These are phyloP conservation scores for Willisornis vidua DNA, from an alignment of 2,113 vertebrate species.

Conservation along the genomic window DNA sequence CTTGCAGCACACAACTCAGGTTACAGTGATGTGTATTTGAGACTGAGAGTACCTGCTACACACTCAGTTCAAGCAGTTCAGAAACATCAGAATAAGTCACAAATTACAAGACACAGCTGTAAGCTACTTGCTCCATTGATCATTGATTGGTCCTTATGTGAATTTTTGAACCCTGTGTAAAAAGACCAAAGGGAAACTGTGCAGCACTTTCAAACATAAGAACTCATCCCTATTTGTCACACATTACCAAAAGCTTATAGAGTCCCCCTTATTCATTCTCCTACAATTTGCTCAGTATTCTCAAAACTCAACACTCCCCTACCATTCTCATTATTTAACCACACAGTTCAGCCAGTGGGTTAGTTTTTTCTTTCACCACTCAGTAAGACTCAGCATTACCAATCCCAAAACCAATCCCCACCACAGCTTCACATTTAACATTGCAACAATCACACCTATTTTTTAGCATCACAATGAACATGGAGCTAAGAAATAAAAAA, in stretches of 20 bases:
- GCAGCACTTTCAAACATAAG: background rate
- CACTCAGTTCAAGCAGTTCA: background rate
- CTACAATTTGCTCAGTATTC: background rate
- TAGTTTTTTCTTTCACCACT: background rate
- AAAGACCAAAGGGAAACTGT: background rate
- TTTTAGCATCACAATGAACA: background rate
- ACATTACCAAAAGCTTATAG: background rate
- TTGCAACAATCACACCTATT: background rate
- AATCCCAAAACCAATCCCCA: background rate
- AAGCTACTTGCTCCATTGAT: background rate
- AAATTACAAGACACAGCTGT: background rate
- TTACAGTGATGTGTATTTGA: background rate
- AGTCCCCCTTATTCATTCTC: background rate
- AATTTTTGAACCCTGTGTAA: background rate
- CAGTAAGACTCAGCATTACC: background rate
- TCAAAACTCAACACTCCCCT: background rate
- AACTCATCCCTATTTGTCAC: background rate
- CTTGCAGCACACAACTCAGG: background rate
- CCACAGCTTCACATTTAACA: background rate
- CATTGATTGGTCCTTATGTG: accelerated
- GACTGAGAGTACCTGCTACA: background rate
- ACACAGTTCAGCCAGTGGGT: background rate
- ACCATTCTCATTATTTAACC: background rate
- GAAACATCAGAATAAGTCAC: background rate
- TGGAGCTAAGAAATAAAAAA: background rate